Evolutionary conservation across 2,113 vertebrate genomes (phyloP).

Genomic region (Neodontobutis hainanensis): DNA sequence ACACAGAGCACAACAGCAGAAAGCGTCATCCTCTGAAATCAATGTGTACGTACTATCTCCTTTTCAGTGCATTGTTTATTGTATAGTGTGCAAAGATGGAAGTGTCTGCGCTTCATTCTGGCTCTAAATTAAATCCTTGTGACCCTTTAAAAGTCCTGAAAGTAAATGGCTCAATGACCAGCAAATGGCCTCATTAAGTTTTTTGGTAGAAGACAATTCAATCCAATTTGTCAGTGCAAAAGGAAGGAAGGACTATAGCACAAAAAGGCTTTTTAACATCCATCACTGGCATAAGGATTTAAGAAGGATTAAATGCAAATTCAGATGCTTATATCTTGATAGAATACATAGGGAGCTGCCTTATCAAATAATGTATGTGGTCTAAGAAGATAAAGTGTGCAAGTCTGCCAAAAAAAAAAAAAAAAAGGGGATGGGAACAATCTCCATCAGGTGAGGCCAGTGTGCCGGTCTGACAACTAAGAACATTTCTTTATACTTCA

Average conservation of each 20-base stretch:
- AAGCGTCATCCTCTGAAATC: constrained; percentile 17
- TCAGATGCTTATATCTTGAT: background rate
- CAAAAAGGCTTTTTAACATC: constrained; percentile 14
- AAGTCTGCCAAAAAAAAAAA: constrained; percentile 7
- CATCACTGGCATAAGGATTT: constrained; percentile 8
- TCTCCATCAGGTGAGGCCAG: constrained; percentile 18
- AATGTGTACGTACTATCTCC: constrained; percentile 16
- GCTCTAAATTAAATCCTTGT: background rate
- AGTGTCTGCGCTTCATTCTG: background rate
- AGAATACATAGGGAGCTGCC: background rate
- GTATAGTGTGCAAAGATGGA: constrained; percentile 9
- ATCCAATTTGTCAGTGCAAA: constrained; percentile 2
- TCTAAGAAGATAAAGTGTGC: background rate
- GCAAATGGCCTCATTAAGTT: constrained; percentile 22
- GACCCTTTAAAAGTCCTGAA: background rate
- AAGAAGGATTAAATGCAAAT: constrained; percentile 8
- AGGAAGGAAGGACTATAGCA: constrained; percentile 16
- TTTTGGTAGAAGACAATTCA: constrained; percentile 5
- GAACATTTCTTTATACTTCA: constrained; percentile 28
- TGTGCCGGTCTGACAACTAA: constrained; percentile 1
- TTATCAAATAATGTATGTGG: constrained; percentile 4
- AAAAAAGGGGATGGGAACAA: constrained; percentile 10
- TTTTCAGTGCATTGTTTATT: constrained; percentile 1
- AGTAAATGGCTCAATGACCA: background rate
- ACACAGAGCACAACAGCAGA: constrained; percentile 17